Base-by-base conservation (phyloP, 2,113 vertebrate genomes). In the Phrynosoma blainvillii region DNA sequence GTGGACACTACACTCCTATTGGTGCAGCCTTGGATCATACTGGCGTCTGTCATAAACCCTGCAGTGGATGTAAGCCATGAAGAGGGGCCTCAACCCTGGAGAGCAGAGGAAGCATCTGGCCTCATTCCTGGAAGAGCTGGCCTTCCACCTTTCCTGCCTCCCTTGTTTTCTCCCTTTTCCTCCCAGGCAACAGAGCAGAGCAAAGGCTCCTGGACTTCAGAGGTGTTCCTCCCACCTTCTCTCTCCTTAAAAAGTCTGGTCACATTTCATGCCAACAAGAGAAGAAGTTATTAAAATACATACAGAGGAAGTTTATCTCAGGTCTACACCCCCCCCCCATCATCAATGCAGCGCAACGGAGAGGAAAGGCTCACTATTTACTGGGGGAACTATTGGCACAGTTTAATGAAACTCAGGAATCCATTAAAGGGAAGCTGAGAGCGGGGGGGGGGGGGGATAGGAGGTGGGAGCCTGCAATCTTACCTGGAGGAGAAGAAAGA, bases 361-460 rank as follows among this genome's bases (percentile, higher is more conserved):
- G 79, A 70, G 54, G 75, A 56, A 65, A 40, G 52, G 11, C 5
- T 1, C 82, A 47, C 6, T 18, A 5, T 81, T 79, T 82, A 1
- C 73, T 0, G 0, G 1, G 56, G 16, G 13, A 18, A 52, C 84
- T 3, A 0, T 0, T 12, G 87, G 27, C 84, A n/a, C 0, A 0
- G 2, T 85, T 76, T 81, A 75, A 66, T 82, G 66, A 85, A 54
- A 32, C 42, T 4, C 27, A 82, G 62, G 42, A 85, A 68, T 80
- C 77, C 40, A 84, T 85, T 85, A 74, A 42, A 85, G 70, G 27
- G 54, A 20, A 65, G 36, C 66, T 52, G 54, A 52, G 77, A 7
- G 30, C 66, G 0, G 0, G 16, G 62, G 30, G 52, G 0, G 0
- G 65, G 20, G 65, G 21, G 65, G 65, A 20, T 13, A 20, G 66